Percentiles rank a stretch among this genome's conserved stretches.
These are phyloP conservation scores for Anoplius nigerrimus DNA, from an alignment of 2,888 invertebrate species.

Conservation along the genomic window DNA sequence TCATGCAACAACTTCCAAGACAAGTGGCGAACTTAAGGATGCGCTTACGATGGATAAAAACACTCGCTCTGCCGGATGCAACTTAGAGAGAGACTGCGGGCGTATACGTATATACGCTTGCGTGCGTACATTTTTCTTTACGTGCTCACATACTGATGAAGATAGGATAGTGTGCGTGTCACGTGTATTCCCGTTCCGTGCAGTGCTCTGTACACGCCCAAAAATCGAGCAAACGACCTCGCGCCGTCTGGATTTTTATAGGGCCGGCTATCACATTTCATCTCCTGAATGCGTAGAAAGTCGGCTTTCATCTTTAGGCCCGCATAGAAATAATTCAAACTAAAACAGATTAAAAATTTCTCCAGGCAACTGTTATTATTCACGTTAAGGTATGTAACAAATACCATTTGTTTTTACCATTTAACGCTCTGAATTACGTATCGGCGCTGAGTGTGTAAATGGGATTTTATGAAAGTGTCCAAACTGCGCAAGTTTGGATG, in stretches of 20 bases:
- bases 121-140: neutral
- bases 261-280: slow-evolving; percentile 9
- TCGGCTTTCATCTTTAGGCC: neutral
- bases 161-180: slow-evolving; percentile 14
- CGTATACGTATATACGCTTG: slow-evolving; percentile 23
- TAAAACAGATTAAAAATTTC: too few relatives aligned
- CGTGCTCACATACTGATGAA: neutral
- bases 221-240: slow-evolving; percentile 41
- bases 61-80: slow-evolving; percentile 63
- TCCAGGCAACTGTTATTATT: too few relatives aligned
- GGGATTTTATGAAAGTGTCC: too few relatives aligned
- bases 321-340: too few relatives aligned
- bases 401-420: too few relatives aligned
- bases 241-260: slow-evolving; percentile 32
- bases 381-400: too few relatives aligned
- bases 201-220: slow-evolving; percentile 29
- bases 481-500: too few relatives aligned
- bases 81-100: slow-evolving; percentile 49
- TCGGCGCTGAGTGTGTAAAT: too few relatives aligned
- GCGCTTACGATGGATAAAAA: slow-evolving; percentile 54
- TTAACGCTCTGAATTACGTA: too few relatives aligned
- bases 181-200: slow-evolving; percentile 14
- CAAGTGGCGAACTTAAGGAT: slow-evolving; percentile 61
- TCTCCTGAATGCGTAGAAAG: slow-evolving; percentile 1
- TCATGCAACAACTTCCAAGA: slow-evolving; percentile 38